Percentiles rank a stretch among this genome's conserved stretches.
These are phyloP conservation scores for Hirudo medicinalis DNA, from an alignment of 1,140 invertebrate genomes.

Conservation along the genomic window DNA sequence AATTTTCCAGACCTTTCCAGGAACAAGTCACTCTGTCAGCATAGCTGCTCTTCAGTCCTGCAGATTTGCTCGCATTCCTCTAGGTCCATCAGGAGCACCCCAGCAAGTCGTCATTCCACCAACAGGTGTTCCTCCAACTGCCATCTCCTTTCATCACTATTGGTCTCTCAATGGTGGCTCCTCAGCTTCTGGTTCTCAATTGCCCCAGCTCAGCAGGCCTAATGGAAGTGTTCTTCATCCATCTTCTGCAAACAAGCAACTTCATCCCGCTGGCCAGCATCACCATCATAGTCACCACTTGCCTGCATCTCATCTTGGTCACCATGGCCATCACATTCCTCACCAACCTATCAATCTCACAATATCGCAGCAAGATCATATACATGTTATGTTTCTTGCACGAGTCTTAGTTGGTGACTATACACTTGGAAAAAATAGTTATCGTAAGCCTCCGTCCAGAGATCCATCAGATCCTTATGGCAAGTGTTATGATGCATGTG, in stretches of 20 bases:
- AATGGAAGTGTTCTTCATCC: not conserved
- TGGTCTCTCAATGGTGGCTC: not conserved
- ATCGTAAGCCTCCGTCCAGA: constrained; percentile 29
- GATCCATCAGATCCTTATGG: constrained; percentile 20
- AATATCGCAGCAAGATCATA: not conserved
- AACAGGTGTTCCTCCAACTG: constrained; percentile 1
- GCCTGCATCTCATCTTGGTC: not conserved
- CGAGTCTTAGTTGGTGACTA: constrained; percentile 30
- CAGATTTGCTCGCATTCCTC: constrained; percentile 11
- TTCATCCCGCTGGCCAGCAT: not conserved
- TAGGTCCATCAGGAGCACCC: not conserved
- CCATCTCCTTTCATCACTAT: not conserved
- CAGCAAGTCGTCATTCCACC: constrained; percentile 5
- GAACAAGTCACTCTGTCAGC: constrained; percentile 19
- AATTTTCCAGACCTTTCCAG: constrained; percentile 15
- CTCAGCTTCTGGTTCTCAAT: no score
- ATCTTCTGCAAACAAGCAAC: not conserved
- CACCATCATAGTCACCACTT: not conserved
- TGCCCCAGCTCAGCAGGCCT: no score
- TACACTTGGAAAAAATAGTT: constrained; percentile 25
- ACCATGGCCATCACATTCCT: constrained; percentile 1
- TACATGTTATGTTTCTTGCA: constrained; percentile 30
- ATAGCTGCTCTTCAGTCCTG: constrained; percentile 15
- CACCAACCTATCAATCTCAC: not conserved
- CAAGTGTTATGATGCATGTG: constrained; percentile 29